Evolutionary conservation across 2,113 vertebrate genomes (phyloP), one percentile per base, ranked within the genome.

Genomic region (Myotis lucifugus): DNA sequence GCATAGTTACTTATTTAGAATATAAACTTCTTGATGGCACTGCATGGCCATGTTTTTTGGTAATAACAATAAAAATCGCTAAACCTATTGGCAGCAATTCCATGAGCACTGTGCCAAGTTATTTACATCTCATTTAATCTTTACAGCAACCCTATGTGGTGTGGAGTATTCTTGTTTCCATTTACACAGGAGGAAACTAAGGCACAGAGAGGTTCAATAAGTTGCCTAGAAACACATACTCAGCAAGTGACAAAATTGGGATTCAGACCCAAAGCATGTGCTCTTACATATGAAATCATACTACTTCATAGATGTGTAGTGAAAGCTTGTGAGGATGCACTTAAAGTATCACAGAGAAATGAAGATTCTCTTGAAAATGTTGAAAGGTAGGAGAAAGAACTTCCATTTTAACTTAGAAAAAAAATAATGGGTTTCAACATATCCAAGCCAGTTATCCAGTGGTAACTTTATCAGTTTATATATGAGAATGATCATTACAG

Each of bases 21-120:
- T 66, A 69, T 17, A 29, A 78, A 21, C 32, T 40, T 37, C 48
- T 70, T 17, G 15, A 17, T 29, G 61, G 78, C 5, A 0, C n/a
- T 29, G 0, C 0, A 2, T 5, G 8, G 50, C 32, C 32, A 0
- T 3, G 8, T n/a, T 56, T 73, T 48, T 85, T 23, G 5, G n/a
- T 46, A 74, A 32, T 17, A 85, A 14, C 32, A 13, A 8, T 5
- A 21, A 67, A 34, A 37, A 61, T 27, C 3, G 18, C 32, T 46
- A 17, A 5, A 2, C 2, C 18, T 46, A 5, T 21, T 74, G 66
- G 23, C 3, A 66, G 27, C 40, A 0, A 2, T 17, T 1, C 13
- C 48, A 5, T 0, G 5, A 19, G 17, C 21, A 8, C 59, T 66
- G 21, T 42, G 64, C 32, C 21, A 37, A 64, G 37, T 85, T 32